Percentiles rank a stretch among this genome's conserved stretches.
Conservation (phyloP, 1,140 invertebrate genomes). For the Carcinoscorpius rotundicauda region DNA sequence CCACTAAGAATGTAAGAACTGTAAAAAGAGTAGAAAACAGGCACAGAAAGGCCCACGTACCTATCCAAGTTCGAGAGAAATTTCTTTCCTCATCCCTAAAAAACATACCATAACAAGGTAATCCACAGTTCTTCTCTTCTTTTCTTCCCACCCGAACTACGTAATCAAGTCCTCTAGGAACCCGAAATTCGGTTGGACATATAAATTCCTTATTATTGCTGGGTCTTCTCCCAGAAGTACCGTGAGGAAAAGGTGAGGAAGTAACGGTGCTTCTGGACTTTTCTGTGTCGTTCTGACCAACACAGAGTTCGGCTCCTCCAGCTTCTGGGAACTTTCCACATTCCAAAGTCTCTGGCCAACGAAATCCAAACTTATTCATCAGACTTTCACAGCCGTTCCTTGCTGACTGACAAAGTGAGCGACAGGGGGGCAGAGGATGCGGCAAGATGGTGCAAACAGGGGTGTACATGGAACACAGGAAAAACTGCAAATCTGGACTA, state of each 20-base stretch:
- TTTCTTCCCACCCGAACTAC: conserved; percentile 67
- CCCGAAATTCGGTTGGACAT: conserved; percentile 71
- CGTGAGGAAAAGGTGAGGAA: too few relatives aligned
- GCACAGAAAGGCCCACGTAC: conserved; percentile 84
- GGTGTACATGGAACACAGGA: conserved; percentile 88
- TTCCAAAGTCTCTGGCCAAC: conserved; percentile 85
- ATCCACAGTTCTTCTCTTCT: conserved; percentile 69
- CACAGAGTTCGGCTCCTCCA: conserved; percentile 53
- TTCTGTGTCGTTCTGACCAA: conserved; percentile 52
- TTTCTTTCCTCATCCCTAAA: conserved; percentile 66
- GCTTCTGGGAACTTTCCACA: conserved; percentile 78
- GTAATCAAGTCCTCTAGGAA: conserved; percentile 59
- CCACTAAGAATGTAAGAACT: conserved; percentile 87
- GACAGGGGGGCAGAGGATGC: conserved; percentile 77
- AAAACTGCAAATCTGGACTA: conserved; percentile 89
- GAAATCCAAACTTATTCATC: conserved; percentile 83
- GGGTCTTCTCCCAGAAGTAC: too few relatives aligned
- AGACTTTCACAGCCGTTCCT: conserved; percentile 73
- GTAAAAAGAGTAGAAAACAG: conserved; percentile 83
- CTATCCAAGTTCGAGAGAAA: conserved; percentile 82
- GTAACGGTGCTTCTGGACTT: too few relatives aligned
- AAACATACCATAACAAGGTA: conserved; percentile 86
- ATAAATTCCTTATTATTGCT: conserved; percentile 45
- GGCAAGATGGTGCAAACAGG: conserved; percentile 92
- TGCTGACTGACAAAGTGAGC: conserved; percentile 75